Conservation (phyloP, 2,888 invertebrate species). For the Ormia ochracea region DNA sequence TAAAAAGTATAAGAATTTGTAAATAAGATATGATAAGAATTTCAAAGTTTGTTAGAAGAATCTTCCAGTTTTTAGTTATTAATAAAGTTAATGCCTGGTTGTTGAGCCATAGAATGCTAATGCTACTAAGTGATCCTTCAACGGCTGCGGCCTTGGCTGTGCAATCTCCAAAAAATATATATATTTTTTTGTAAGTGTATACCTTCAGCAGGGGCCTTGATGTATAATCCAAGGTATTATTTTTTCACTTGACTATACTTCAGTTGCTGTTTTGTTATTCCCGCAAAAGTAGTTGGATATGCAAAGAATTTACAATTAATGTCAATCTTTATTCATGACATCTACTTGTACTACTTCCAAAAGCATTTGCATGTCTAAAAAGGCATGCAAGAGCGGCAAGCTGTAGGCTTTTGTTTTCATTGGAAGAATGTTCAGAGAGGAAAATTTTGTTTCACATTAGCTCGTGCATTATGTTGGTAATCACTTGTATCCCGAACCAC, state of each 20-base stretch:
- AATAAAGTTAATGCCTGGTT: too few species aligned
- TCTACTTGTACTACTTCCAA: background rate
- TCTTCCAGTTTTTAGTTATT: too few species aligned
- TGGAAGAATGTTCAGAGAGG: background rate
- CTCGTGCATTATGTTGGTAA: background rate
- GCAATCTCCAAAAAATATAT: too few species aligned
- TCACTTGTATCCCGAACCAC: conserved; percentile 1
- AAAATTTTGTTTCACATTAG: conserved; percentile 12
- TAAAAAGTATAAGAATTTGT: too few species aligned
- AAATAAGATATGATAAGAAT: too few species aligned
- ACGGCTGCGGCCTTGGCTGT: too few species aligned
- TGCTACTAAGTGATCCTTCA: too few species aligned
- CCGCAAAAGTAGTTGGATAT: conserved; percentile 2
- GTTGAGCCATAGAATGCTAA: too few species aligned
- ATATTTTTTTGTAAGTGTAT: too few species aligned
- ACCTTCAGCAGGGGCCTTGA: conserved; percentile 35
- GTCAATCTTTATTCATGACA: background rate
- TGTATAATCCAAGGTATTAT: conserved; percentile 10
- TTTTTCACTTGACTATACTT: background rate
- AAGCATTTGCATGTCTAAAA: conserved; percentile 21
- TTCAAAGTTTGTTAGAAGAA: too few species aligned
- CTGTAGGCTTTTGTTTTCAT: background rate
- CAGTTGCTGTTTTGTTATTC: background rate
- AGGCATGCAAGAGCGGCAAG: background rate
- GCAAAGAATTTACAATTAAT: background rate